Evolutionary conservation across 2,113 vertebrate species (phyloP).

Genomic region (Etia nguti): DNA sequence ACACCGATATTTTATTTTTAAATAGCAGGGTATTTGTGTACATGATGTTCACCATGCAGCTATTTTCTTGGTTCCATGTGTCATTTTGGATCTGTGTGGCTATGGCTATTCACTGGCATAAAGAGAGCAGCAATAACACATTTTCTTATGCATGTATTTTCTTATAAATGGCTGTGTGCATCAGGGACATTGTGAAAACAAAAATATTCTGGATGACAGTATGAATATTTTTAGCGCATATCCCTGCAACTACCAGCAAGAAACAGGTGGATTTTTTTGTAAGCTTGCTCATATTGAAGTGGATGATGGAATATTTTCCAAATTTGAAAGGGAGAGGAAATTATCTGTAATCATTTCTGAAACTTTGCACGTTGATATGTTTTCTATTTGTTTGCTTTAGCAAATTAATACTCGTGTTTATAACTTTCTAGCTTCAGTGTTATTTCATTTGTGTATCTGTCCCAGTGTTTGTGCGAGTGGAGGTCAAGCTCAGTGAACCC

Average conservation of each 20-base stretch:
- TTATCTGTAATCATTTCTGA: neutral
- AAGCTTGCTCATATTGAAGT: neutral
- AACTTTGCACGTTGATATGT: neutral
- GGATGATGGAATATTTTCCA: neutral
- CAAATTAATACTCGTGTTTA: neutral
- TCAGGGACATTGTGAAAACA: neutral
- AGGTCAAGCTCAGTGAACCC: neutral
- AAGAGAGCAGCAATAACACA: neutral
- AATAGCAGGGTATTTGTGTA: neutral
- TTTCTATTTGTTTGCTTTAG: conserved; percentile 17
- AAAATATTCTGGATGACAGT: neutral
- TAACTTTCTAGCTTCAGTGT: neutral
- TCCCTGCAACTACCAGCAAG: neutral
- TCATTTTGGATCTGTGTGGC: neutral
- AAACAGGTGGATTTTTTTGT: neutral
- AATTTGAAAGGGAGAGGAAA: neutral
- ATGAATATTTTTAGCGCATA: neutral
- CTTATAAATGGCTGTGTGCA: neutral
- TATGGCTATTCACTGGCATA: neutral
- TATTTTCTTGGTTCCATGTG: conserved; percentile 28
- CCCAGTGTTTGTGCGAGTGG: neutral
- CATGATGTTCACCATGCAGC: neutral
- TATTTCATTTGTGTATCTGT: neutral
- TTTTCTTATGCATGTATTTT: neutral
- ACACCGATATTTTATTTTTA: neutral